Evolutionary conservation across 2,113 vertebrate species (phyloP).

Genomic region (Pogonocichla stellata): DNA sequence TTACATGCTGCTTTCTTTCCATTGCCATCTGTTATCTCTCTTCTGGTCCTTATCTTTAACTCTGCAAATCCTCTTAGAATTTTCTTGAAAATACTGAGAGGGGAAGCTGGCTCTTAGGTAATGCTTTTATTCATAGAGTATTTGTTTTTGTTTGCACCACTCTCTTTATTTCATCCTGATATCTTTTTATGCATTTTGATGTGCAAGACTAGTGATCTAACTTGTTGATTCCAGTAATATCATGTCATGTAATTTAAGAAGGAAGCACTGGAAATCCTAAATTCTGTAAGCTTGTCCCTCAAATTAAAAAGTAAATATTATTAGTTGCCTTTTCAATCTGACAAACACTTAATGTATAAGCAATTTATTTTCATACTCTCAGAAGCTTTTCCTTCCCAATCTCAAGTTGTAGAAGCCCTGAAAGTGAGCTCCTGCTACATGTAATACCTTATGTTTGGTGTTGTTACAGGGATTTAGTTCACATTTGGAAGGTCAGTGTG

Average conservation of each 20-base stretch:
- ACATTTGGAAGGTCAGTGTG: background rate
- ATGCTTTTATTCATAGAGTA: background rate
- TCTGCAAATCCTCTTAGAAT: conserved; percentile 27
- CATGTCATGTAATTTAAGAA: background rate
- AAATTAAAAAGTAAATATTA: background rate
- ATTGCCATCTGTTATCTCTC: conserved; percentile 64
- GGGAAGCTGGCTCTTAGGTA: background rate
- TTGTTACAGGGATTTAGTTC: background rate
- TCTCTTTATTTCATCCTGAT: background rate
- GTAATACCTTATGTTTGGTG: background rate
- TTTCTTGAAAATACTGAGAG: conserved; percentile 10
- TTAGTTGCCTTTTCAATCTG: background rate
- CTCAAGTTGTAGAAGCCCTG: background rate
- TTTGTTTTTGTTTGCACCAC: background rate
- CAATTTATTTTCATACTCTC: background rate
- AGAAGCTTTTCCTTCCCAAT: background rate
- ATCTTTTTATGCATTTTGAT: background rate
- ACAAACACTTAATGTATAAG: background rate
- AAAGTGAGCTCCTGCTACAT: background rate
- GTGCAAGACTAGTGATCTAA: background rate
- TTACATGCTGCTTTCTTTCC: conserved; percentile 54
- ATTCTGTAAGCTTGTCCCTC: background rate
- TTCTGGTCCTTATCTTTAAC: conserved; percentile 60
- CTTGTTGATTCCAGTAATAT: background rate
- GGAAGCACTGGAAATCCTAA: background rate